Evolutionary conservation across 1,140 invertebrate genomes (phyloP).

Genomic region (Macrostomum lignano): DNA sequence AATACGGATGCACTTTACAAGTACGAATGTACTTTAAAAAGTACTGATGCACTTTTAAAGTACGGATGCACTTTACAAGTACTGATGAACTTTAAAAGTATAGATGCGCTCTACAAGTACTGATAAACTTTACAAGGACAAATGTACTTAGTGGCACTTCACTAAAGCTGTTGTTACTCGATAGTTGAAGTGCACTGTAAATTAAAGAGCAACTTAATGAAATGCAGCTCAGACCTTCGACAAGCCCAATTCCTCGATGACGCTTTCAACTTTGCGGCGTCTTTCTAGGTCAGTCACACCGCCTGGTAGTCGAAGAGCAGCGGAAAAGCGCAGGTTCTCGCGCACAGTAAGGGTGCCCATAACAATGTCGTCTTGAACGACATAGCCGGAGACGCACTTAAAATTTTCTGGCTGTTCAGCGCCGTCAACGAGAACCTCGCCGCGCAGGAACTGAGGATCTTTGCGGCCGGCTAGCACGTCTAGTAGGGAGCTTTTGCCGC

Average conservation of each 20-base stretch:
- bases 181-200: no score
- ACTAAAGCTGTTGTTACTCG: no score
- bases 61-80: no score
- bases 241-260: slow-evolving; percentile 17
- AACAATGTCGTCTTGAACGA: slow-evolving; percentile 18
- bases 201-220: no score
- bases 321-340: slow-evolving; percentile 24
- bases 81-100: no score
- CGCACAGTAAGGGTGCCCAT: slow-evolving; percentile 10
- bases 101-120: no score
- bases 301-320: slow-evolving; percentile 14
- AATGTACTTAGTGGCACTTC: no score
- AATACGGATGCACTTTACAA: no score
- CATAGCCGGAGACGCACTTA: slow-evolving; percentile 26
- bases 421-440: slow-evolving; percentile 21
- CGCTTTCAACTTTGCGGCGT: slow-evolving; percentile 13
- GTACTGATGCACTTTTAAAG: no score
- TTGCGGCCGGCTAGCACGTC: slow-evolving; percentile 25
- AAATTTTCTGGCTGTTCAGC: slow-evolving; percentile 19
- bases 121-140: no score
- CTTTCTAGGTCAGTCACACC: slow-evolving; percentile 10
- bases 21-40: no score
- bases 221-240: no score
- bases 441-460: slow-evolving; percentile 14
- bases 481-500: slow-evolving; percentile 12